Base-by-base conservation (phyloP, 2,113 vertebrate genomes). In the Myiozetetes cayanensis region DNA sequence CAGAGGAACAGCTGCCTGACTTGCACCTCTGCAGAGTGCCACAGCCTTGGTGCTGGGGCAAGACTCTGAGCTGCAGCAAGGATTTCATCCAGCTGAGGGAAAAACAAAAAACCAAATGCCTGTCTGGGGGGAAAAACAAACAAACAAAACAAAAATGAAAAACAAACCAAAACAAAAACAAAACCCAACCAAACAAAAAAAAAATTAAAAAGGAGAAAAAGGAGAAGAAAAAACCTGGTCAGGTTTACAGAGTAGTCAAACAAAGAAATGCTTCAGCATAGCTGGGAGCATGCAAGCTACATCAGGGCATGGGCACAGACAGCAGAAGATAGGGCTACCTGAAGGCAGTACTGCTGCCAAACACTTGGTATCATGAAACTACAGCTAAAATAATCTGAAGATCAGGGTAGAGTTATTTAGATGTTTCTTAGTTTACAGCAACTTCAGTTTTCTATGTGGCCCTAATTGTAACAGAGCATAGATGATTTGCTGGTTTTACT, bases 111-210 rank as follows among this genome's bases (percentile, higher is more conserved):
- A 39, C 10, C 31, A n/a, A 53, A 59, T 28, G 6, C 19, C 3
- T 61, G 25, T 22, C 27, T 9, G n/a, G 3, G 27, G 28, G 5
- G 7, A 14, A 33, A 24, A 21, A 15, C 9, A 21, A 18, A 37
- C 4, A 8, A 14, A 8, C 13, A 15, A 4, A 7, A 24, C 2
- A 23, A n/a, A n/a, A 11, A 37, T 24, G 8, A 1, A 12, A 14
- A 8, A 33, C 5, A 46, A 46, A 46, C 19, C 21, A 28, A 23
- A 21, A 18, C 9, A 21, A 18, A 37, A 14, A 8, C 6, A 12
- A 33, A 28, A 19, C 39, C 39, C 39, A 22, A 15, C 23, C 49
- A 12, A 49, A 6, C 12, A 10, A 7, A 24, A 30, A 15, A 44
- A 18, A 19, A 44, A 44, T 37, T 37, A 55, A 55, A 55, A 18